Evolutionary conservation across 1,140 invertebrate genomes (phyloP).

Genomic region (Cephus cinctus): DNA sequence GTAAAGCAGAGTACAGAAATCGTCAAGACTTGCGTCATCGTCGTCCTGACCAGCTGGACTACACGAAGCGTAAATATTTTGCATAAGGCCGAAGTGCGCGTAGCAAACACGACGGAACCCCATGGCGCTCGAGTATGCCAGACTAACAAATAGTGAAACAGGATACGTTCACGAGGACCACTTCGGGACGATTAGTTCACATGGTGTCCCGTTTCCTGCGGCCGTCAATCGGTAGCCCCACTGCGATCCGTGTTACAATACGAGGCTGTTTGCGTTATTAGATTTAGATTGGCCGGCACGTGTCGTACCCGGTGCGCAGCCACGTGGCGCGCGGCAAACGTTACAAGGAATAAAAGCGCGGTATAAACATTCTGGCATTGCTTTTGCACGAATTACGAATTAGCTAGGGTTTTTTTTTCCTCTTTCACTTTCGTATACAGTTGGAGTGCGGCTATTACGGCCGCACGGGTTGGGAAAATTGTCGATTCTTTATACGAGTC

Average conservation of each 20-base stretch:
- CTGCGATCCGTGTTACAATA: conserved; percentile 32
- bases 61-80: conserved; percentile 10
- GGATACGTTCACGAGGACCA: conserved; percentile 40
- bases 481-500: too few relatives aligned
- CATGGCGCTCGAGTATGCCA: too few relatives aligned
- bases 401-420: conserved; percentile 12
- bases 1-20: too few relatives aligned
- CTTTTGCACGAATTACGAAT: neutral
- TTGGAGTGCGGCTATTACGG: too few relatives aligned
- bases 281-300: conserved; percentile 50
- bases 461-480: too few relatives aligned
- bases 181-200: conserved; percentile 52
- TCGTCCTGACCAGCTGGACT: neutral
- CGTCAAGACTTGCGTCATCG: conserved; percentile 7
- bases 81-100: neutral
- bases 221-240: conserved; percentile 22
- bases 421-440: neutral
- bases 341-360: conserved; percentile 37
- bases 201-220: conserved; percentile 48
- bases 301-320: conserved; percentile 26
- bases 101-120: too few relatives aligned
- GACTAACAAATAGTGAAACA: conserved; percentile 43
- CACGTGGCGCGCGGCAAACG: conserved; percentile 40
- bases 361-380: neutral
- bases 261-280: conserved; percentile 52